These are phyloP conservation scores for Gallinago paraguaiae DNA, from an alignment of 2,113 vertebrate species.

Conservation along the genomic window DNA sequence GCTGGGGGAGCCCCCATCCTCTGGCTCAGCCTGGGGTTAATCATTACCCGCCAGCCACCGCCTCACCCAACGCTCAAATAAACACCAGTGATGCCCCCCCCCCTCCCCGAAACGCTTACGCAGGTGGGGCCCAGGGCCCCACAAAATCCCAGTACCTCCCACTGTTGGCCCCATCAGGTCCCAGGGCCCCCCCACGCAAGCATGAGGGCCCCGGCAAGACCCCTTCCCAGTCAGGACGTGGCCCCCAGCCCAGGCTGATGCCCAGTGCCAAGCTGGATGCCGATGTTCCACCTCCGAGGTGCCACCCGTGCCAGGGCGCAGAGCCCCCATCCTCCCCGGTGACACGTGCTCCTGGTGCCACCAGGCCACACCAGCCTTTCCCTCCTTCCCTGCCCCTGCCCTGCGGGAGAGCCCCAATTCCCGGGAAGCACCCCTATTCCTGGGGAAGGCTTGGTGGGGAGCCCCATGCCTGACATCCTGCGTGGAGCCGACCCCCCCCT, in stretches of 20 bases:
- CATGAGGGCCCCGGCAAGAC: neutral
- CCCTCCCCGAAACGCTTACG: neutral
- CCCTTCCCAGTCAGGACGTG: neutral
- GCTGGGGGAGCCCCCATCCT: neutral
- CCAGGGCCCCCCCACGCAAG: neutral
- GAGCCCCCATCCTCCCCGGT: neutral
- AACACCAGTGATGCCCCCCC: neutral
- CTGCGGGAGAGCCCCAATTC: neutral
- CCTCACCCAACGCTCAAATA: constrained; percentile 29
- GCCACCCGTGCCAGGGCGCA: rapidly evolving
- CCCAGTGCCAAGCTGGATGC: neutral
- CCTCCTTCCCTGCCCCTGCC: neutral
- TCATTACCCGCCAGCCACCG: neutral
- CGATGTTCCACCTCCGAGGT: neutral
- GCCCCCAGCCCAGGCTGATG: neutral
- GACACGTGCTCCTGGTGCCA: neutral
- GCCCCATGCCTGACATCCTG: neutral
- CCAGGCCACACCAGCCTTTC: neutral
- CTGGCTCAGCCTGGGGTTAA: neutral
- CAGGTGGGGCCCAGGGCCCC: constrained; percentile 3
- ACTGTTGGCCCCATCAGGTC: neutral
- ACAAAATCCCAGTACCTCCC: neutral
- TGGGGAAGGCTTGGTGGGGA: rapidly evolving
- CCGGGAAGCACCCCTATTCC: neutral
- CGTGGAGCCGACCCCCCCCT: neutral